phyloP scores from a whole-genome alignment of 2,113 vertebrate species.

The Phoenicopterus ruber region DNA sequence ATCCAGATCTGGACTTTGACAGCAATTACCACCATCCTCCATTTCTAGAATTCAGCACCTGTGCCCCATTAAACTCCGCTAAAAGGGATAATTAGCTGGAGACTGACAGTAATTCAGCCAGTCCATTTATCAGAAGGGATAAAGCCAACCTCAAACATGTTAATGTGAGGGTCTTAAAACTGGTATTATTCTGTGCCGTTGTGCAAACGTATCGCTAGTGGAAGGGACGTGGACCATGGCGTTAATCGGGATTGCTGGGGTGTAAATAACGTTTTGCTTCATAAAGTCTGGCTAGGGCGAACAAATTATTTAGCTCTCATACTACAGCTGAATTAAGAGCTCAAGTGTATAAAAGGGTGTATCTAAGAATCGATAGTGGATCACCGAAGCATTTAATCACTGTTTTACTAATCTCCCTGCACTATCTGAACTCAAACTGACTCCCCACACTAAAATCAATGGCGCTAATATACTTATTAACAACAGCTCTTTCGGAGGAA shows the following conservation, averaged over 20 bases:
- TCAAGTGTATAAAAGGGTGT: background rate
- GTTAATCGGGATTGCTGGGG: background rate
- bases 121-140: conserved; percentile 20
- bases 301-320: background rate
- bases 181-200: background rate
- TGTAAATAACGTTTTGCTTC: conserved; percentile 12
- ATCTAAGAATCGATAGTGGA: background rate
- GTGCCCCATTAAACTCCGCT: background rate
- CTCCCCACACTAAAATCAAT: conserved; percentile 22
- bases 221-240: background rate
- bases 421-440: background rate
- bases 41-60: background rate
- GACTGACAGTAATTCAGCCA: conserved; percentile 11
- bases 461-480: background rate
- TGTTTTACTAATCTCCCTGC: conserved; percentile 3
- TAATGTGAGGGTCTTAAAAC: background rate
- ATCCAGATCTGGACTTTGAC: background rate
- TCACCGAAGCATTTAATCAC: conserved; percentile 35
- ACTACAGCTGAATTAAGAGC: conserved; percentile 3
- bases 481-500: background rate
- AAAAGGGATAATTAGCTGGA: conserved; percentile 19
- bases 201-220: background rate
- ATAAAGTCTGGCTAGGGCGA: background rate
- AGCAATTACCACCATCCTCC: background rate
- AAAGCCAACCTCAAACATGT: background rate